phyloP scores from a whole-genome alignment of 2,113 vertebrate genomes.

The Peromyscus leucopus region DNA sequence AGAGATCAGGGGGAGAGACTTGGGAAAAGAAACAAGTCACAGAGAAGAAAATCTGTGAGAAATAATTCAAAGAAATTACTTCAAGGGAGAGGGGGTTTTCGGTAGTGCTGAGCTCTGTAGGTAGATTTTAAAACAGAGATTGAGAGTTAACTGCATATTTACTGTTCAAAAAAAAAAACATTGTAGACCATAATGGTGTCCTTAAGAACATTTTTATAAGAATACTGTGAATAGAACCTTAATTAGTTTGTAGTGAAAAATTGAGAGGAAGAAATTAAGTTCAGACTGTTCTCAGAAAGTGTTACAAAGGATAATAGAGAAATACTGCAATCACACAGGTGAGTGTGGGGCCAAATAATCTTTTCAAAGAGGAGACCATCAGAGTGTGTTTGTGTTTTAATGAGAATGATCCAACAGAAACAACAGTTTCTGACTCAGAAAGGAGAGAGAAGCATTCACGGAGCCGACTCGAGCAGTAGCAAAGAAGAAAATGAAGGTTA shows the following conservation, averaged over 20 bases:
- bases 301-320: neutral
- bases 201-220: neutral
- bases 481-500: neutral
- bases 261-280: neutral
- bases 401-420: neutral
- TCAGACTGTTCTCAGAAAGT: neutral
- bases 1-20: neutral
- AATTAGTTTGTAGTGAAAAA: neutral
- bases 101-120: neutral
- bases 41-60: neutral
- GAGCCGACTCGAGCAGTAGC: neutral
- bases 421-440: neutral
- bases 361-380: neutral
- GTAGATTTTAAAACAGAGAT: neutral
- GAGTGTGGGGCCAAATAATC: neutral
- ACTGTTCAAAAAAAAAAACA: neutral
- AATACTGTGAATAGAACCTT: neutral
- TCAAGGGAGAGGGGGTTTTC: neutral
- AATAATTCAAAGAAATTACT: neutral
- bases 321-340: neutral
- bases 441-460: neutral
- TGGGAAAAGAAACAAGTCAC: neutral
- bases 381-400: neutral
- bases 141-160: neutral
- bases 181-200: neutral